phyloP scores from a whole-genome alignment of 2,113 vertebrate species.

The Toxotes chatareus region DNA sequence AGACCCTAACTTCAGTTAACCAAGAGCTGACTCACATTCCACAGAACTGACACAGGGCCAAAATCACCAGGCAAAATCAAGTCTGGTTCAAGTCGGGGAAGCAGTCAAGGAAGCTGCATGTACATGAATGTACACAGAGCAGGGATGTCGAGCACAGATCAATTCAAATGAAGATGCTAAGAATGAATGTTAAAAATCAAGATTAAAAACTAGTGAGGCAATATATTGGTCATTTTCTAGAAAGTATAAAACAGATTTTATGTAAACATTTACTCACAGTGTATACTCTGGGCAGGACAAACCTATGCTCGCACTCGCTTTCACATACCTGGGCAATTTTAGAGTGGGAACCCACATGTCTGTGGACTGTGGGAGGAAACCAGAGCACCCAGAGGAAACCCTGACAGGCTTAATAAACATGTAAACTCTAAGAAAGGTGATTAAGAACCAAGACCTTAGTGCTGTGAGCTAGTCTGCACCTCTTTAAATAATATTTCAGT shows the following conservation, averaged over 20 bases:
- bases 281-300: not conserved
- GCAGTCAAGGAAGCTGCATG: not conserved
- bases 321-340: not conserved
- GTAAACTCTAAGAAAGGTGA: no score
- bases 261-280: not conserved
- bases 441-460: no score
- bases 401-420: not conserved
- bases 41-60: not conserved
- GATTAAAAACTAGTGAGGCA: no score
- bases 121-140: not conserved
- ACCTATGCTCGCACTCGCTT: not conserved
- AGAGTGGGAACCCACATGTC: not conserved
- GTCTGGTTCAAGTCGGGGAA: not conserved
- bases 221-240: no score
- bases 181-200: no score
- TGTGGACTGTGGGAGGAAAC: constrained; percentile 33
- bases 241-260: no score
- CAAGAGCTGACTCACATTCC: not conserved
- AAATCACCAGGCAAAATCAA: not conserved
- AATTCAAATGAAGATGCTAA: not conserved
- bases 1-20: not conserved
- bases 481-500: no score
- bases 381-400: constrained; percentile 15
- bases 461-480: no score
- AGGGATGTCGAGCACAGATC: not conserved